phyloP scores from a whole-genome alignment of 2,797 vertebrate species.

The Leptoclinus maculatus region DNA sequence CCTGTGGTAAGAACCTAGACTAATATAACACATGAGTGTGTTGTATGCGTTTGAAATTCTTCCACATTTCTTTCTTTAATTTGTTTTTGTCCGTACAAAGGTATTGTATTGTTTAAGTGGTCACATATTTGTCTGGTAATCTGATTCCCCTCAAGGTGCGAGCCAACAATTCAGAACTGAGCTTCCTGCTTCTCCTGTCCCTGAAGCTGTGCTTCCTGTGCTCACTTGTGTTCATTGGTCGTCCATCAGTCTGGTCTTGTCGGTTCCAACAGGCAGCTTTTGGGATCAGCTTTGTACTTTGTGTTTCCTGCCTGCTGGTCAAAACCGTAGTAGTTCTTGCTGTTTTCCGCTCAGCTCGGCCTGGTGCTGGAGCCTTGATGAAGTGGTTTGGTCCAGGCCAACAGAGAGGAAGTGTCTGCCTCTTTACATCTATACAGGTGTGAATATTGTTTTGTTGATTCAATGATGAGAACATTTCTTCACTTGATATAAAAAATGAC shows the following conservation, averaged over 20 bases:
- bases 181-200: slow-evolving; percentile 79
- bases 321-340: slow-evolving; percentile 77
- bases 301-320: slow-evolving; percentile 67
- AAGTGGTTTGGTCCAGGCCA: slow-evolving; percentile 76
- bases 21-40: not conserved
- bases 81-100: not conserved
- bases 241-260: slow-evolving; percentile 64
- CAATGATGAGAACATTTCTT: not conserved
- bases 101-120: not conserved
- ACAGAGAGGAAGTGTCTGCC: slow-evolving; percentile 75
- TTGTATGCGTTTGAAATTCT: not conserved
- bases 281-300: slow-evolving; percentile 73
- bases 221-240: slow-evolving; percentile 77
- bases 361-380: slow-evolving; percentile 60
- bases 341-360: slow-evolving; percentile 71
- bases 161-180: slow-evolving; percentile 82
- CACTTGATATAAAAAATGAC: not conserved
- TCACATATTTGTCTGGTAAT: not conserved
- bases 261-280: slow-evolving; percentile 70
- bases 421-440: slow-evolving; percentile 75
- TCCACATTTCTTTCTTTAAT: not conserved
- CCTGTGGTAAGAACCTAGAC: slow-evolving; percentile 74
- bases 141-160: slow-evolving; percentile 60
- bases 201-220: slow-evolving; percentile 81
- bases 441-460: not conserved